Evolutionary conservation across 2,113 vertebrate genomes (phyloP).

Genomic region (Galemys pyrenaicus): DNA sequence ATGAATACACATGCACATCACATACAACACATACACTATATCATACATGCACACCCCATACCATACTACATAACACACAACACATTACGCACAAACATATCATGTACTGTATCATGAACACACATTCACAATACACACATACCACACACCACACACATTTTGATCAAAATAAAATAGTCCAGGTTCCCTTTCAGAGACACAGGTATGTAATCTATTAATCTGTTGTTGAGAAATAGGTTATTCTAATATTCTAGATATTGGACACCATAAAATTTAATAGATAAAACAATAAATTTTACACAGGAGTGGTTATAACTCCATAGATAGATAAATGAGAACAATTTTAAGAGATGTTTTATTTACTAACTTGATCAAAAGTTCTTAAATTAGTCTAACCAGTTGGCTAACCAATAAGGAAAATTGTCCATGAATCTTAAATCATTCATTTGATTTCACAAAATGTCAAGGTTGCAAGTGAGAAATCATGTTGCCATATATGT

Average conservation of each 20-base stretch:
- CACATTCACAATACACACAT: background rate
- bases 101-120: background rate
- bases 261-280: slow-evolving; percentile 21
- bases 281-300: slow-evolving; percentile 4
- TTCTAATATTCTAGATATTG: background rate
- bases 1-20: background rate
- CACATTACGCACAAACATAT: background rate
- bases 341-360: slow-evolving; percentile 46
- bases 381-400: background rate
- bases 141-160: background rate
- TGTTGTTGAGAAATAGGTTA: background rate
- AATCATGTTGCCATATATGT: background rate
- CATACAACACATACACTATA: background rate
- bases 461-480: background rate
- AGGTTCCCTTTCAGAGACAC: background rate
- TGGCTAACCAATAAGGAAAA: slow-evolving; percentile 20
- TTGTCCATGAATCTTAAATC: background rate
- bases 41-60: background rate
- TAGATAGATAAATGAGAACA: background rate
- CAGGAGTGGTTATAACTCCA: background rate
- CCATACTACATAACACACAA: background rate
- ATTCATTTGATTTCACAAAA: slow-evolving; percentile 14
- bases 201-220: background rate
- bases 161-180: background rate
- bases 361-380: slow-evolving; percentile 20